phyloP scores from a whole-genome alignment of 2,113 vertebrate species.

The Sclerurus mexicanus region DNA sequence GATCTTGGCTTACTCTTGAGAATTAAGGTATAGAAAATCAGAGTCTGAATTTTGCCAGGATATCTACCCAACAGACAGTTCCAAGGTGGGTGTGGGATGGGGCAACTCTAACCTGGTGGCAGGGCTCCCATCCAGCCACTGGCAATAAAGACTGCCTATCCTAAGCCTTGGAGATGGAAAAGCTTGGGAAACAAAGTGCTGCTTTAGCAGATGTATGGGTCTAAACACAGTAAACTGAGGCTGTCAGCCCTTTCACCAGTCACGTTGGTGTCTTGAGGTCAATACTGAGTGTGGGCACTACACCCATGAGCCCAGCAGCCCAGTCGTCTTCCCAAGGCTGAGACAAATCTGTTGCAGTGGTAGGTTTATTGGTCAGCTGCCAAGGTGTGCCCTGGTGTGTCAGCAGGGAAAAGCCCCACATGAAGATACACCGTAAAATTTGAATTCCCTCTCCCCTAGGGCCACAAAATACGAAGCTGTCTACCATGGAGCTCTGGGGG shows the following conservation, averaged over 20 bases:
- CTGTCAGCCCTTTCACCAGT: not conserved
- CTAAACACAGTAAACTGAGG: not conserved
- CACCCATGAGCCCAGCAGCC: not conserved
- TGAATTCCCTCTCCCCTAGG: not conserved
- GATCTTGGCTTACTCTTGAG: not conserved
- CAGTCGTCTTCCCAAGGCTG: not conserved
- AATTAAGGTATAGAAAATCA: not conserved
- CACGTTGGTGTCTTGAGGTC: not conserved
- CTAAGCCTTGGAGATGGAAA: not conserved
- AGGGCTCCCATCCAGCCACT: not conserved
- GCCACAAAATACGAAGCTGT: not conserved
- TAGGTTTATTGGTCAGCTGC: not conserved
- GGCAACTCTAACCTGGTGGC: not conserved
- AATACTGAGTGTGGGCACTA: not conserved
- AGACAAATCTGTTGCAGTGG: not conserved
- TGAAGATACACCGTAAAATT: not conserved
- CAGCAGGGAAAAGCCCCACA: not conserved
- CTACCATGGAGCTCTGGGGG: not conserved
- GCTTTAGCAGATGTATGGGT: not conserved
- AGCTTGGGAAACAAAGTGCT: not conserved
- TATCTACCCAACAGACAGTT: not conserved
- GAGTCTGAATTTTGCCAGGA: not conserved
- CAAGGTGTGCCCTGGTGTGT: not conserved
- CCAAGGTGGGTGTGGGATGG: not conserved
- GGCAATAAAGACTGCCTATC: not conserved